A percentile compares a stretch with the other conserved stretches of the same genome.
These are phyloP conservation scores for Trematomus loennbergii DNA, from an alignment of 2,113 vertebrate species.

Conservation along the genomic window DNA sequence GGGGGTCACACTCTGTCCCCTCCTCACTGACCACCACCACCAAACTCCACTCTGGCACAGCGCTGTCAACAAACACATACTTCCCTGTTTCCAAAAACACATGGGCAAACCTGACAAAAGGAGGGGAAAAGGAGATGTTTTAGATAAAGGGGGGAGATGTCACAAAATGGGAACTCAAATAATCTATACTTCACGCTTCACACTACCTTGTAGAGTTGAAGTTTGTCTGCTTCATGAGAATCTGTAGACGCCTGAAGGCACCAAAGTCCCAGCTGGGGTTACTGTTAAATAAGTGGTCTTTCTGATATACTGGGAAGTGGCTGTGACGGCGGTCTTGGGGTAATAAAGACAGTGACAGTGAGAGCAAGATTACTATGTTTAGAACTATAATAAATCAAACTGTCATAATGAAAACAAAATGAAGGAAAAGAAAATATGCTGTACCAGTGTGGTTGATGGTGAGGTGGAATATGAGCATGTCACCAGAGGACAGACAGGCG, in stretches of 20 bases:
- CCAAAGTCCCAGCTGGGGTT: constrained; percentile 94
- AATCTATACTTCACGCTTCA: neutral
- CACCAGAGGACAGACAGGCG: constrained; percentile 86
- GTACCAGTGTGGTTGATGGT: constrained; percentile 87
- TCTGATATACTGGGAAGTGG: constrained; percentile 93
- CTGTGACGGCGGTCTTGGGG: constrained; percentile 86
- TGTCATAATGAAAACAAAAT: neutral
- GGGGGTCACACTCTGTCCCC: constrained; percentile 81
- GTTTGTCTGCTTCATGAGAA: constrained; percentile 88
- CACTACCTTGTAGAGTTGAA: constrained; percentile 89
- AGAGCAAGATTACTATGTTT: neutral
- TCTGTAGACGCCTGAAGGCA: constrained; percentile 87
- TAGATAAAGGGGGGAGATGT: neutral
- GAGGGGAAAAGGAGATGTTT: neutral
- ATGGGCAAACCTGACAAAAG: constrained; percentile 89
- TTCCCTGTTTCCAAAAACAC: constrained; percentile 90
- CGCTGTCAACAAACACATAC: constrained; percentile 89
- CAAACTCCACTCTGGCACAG: constrained; percentile 81
- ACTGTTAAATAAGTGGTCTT: constrained; percentile 92
- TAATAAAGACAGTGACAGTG: constrained; percentile 24
- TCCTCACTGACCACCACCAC: constrained; percentile 88
- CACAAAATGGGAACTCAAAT: neutral
- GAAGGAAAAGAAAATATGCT: neutral
- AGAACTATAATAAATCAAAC: neutral
- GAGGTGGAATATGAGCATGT: constrained; percentile 90